Base-by-base conservation (phyloP, 92 coral and sea anemone species). In the Virgularia gustaviana region DNA sequence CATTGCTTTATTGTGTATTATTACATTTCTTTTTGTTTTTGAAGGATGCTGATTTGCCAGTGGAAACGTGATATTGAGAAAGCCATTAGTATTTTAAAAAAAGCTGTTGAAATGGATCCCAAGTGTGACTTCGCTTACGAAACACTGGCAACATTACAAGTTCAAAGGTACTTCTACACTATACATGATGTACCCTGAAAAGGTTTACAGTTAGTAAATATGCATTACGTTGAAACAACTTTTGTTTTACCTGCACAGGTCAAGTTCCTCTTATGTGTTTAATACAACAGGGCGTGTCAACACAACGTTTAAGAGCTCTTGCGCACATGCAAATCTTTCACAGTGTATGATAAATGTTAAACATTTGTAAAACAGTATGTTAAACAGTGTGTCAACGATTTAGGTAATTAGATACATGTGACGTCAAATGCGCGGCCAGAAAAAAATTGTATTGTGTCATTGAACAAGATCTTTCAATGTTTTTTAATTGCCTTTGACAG, bases 101-200 rank as follows among this genome's bases (percentile, higher is more conserved):
- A 81, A 70, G 99, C 99, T 16, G 85, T 94, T 33, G 88, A 37
- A 44, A 72, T 89, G 60, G 99, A 94, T 49, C 83, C 84, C 24
- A 89, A 81, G 81, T 94, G 99, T 58, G 99, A 94, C 88, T 94
- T 94, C 59, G 99, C 96, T 32, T 94, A 79, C 70, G 99, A 94
- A 54, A 94, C 99, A 12, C 83, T 94, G 15, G 99, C 96, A 33
- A 94, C 99, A 6, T 72, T 94, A 28, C 96, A 94, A 77, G 96
- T 94, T 39, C 99, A 94, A 76, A 94, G 99, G 99, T 94, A 62
- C 52, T n/a, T 51, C 12, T 56, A 24, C 63, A 13, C 6, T 56
- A 33, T 18, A 9, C 6, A 15, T n/a, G 23, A 12, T 52, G 59
- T 12, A 32, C 15, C 20, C 29, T 23, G 0, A 2, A 23, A 16